A percentile compares a stretch with the other conserved stretches of the same genome.
These are phyloP conservation scores for Eilema depressum DNA, from an alignment of 2,888 invertebrate species.

Conservation along the genomic window DNA sequence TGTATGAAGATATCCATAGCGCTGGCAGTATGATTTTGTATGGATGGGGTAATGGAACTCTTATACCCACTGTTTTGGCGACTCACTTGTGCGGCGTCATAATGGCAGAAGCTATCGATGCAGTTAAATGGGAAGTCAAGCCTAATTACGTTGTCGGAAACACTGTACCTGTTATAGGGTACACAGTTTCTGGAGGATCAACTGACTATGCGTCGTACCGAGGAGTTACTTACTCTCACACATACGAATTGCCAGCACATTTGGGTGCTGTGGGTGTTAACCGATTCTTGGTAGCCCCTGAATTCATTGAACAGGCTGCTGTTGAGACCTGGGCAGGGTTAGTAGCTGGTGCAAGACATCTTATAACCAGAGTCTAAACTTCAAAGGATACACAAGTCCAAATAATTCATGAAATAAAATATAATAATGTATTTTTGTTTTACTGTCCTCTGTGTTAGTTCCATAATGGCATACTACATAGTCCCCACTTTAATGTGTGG, in stretches of 20 bases:
- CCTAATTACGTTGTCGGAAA: slow-evolving; percentile 84
- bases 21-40: slow-evolving; percentile 89
- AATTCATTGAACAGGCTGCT: slow-evolving; percentile 84
- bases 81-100: slow-evolving; percentile 71
- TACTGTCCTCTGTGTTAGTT: background rate
- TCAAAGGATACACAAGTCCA: background rate
- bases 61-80: slow-evolving; percentile 82
- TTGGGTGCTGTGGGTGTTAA: background rate
- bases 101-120: slow-evolving; percentile 79
- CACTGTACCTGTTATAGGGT: slow-evolving; percentile 75
- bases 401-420: background rate
- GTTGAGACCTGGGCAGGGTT: slow-evolving; percentile 88
- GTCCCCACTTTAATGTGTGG: too few species aligned
- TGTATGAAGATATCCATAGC: slow-evolving; percentile 92
- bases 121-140: slow-evolving; percentile 74
- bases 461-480: too few species aligned
- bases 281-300: slow-evolving; percentile 86
- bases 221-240: slow-evolving; percentile 85
- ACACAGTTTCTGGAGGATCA: slow-evolving; percentile 88
- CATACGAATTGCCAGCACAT: slow-evolving; percentile 86
- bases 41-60: slow-evolving; percentile 69
- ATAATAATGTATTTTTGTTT: background rate
- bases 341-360: slow-evolving; percentile 75
- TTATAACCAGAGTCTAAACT: background rate
- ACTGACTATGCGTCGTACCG: slow-evolving; percentile 87